Conservation (phyloP, 2,888 invertebrate species). For the Thelaira solivaga region DNA sequence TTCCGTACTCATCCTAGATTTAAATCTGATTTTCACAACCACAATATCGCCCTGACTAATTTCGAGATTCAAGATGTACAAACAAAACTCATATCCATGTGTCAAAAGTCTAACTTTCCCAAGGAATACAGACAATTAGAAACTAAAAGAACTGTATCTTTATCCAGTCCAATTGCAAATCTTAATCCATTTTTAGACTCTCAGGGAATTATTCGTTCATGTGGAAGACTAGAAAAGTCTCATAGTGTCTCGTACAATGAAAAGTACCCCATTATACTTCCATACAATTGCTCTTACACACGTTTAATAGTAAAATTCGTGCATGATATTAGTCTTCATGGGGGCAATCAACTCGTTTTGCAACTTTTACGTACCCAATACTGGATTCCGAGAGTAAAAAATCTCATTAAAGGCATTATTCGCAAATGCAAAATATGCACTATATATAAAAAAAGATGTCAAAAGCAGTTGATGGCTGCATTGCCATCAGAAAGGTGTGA, state of each 20-base stretch:
- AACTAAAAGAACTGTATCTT: not conserved
- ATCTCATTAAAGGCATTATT: not conserved
- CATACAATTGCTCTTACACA: not conserved
- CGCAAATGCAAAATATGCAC: not conserved
- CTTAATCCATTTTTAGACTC: conserved; percentile 13
- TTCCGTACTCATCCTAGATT: conserved; percentile 5
- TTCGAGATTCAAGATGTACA: not conserved
- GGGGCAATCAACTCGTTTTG: not conserved
- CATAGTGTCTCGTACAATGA: conserved; percentile 1
- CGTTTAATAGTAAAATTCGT: conserved; percentile 1
- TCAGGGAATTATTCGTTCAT: not conserved
- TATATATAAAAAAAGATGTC: not conserved
- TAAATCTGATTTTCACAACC: not conserved
- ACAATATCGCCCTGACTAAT: not conserved
- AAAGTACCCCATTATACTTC: not conserved
- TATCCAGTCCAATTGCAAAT: not conserved
- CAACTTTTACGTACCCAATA: not conserved
- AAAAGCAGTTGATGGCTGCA: not conserved
- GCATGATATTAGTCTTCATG: not conserved
- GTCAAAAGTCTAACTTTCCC: not conserved
- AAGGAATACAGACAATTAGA: not conserved
- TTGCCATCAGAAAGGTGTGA: not conserved
- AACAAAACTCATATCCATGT: not conserved
- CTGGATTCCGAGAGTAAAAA: not conserved
- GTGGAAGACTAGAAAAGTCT: conserved; percentile 13